These are phyloP conservation scores for Bruchidius siliquastri DNA, from an alignment of 2,888 invertebrate genomes.

Conservation along the genomic window DNA sequence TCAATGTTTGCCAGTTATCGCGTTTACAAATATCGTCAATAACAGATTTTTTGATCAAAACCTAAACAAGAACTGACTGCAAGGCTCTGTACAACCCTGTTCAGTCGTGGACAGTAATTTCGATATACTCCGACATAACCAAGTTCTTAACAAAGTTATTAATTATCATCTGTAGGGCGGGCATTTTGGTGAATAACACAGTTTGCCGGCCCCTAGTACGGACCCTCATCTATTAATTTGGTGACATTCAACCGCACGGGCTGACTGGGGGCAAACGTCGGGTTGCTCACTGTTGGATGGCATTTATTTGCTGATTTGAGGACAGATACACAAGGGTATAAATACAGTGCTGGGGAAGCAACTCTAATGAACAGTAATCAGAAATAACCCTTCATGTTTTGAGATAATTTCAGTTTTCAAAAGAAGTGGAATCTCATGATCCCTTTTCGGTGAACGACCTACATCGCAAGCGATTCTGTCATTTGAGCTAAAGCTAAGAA, in stretches of 20 bases:
- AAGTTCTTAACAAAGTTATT: not conserved
- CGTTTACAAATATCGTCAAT: too few relatives aligned
- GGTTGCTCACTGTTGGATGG: not conserved
- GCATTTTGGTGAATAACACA: not conserved
- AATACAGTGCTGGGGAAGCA: not conserved
- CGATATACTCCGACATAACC: not conserved
- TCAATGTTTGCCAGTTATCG: too few relatives aligned
- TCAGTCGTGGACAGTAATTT: not conserved
- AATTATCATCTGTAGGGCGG: not conserved
- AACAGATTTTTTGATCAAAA: not conserved
- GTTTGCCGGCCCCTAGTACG: not conserved
- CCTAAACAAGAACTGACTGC: not conserved
- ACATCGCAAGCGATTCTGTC: too few relatives aligned
- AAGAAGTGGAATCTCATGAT: too few relatives aligned
- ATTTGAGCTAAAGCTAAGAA: too few relatives aligned
- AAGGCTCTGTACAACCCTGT: not conserved
- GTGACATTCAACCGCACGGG: not conserved
- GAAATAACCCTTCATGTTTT: not conserved
- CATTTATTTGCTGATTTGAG: not conserved
- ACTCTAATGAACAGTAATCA: not conserved
- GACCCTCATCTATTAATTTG: not conserved
- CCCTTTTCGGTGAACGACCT: too few relatives aligned
- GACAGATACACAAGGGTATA: not conserved
- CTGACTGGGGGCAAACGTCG: not conserved
- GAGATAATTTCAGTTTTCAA: not conserved